phyloP scores from a whole-genome alignment of 2,113 vertebrate genomes.

The Clarias macrocephalus region DNA sequence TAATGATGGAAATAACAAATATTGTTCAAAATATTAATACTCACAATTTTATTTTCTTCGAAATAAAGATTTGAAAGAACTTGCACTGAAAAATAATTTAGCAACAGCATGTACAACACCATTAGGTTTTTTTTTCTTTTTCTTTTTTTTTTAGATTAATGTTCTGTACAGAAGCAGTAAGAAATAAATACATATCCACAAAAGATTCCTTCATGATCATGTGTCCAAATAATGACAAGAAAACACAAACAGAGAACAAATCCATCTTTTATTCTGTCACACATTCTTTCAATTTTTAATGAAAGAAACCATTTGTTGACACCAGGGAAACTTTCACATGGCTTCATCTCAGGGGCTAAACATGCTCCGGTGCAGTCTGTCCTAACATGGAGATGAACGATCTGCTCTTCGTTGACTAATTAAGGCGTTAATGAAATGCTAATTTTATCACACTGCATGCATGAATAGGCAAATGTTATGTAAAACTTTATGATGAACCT shows the following conservation, averaged over 20 bases:
- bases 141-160: no score
- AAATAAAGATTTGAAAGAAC: not conserved
- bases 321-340: constrained; percentile 54
- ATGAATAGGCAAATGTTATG: constrained; percentile 78
- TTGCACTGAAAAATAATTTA: not conserved
- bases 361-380: constrained; percentile 70
- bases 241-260: constrained; percentile 28
- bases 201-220: not conserved
- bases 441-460: constrained; percentile 87
- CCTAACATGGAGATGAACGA: constrained; percentile 77
- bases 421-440: constrained; percentile 91
- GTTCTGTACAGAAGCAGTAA: not conserved
- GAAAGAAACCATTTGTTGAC: constrained; percentile 32
- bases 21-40: not conserved
- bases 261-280: constrained; percentile 18
- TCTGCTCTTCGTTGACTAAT: constrained; percentile 91
- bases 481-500: constrained; percentile 79
- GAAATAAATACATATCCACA: not conserved
- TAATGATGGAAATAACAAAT: not conserved
- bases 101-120: not conserved
- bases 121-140: not conserved
- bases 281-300: constrained; percentile 39
- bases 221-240: not conserved
- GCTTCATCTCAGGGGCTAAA: constrained; percentile 71
- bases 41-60: not conserved